Base-by-base conservation (phyloP, 2,888 invertebrate genomes). In the Pyrrhia umbra region DNA sequence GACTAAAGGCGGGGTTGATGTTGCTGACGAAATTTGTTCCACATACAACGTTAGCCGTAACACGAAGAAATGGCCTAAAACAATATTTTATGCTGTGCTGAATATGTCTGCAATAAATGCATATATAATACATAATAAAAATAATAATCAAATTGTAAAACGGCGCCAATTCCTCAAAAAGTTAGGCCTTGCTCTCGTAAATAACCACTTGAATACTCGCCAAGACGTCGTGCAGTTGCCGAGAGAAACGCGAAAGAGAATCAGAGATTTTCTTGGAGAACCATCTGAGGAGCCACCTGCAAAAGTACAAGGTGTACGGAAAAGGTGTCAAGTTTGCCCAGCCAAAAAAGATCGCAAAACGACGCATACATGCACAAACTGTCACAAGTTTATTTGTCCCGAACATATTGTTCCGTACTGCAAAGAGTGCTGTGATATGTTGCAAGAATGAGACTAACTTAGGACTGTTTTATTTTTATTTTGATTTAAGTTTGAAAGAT, bases 261-360 rank as follows among this genome's bases (percentile, higher is more conserved):
- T 51, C 51, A 46, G 45, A 62, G 57, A 50, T 37, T 34, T 50
- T n/a, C 34, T 13, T 13, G 49, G 21, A 50, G 49, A 50, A 50
- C 18, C 37, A 52, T 20, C 25, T 37, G 49, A 49, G 20, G 61
- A 58, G 57, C 15, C 59, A 10, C 34, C 59, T 43, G 54, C 27
- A 18, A 70, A 45, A 20, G 27, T 68, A 21, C 47, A 59, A 52
- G 64, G 58, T 55, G 61, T 58, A 30, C 23, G 64, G 40, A 68
- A 59, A 49, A 66, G 62, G 52, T 66, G 70, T 52, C 66, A 66
- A 62, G 55, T 16, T 13, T 55, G 55, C 46, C 45, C 55, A 18
- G 25, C 25, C 52, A 49, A 50, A 18, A 37, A 39, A 47, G 47
- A 63, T 63, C 51, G 56, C 2, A 70, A 66, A 40, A 70, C 60